These are phyloP conservation scores for Lithobates pipiens DNA, from an alignment of 2,797 vertebrate genomes.

Conservation along the genomic window DNA sequence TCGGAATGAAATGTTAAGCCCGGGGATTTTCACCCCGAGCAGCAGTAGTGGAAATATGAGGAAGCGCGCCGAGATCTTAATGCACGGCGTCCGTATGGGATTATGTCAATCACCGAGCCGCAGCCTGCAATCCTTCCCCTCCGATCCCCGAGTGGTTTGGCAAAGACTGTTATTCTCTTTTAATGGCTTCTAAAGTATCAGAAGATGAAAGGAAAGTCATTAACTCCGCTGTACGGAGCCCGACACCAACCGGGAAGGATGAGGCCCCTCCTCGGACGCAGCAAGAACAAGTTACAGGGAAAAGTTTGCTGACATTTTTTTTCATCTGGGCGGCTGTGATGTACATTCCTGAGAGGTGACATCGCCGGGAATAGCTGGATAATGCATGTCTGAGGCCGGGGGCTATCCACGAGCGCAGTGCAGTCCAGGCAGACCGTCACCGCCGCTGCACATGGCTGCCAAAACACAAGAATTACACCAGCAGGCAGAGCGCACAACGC, in stretches of 20 bases:
- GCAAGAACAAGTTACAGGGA: background rate
- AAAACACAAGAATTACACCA: background rate
- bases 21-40: background rate
- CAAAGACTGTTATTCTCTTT: too few species aligned
- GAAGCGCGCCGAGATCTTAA: background rate
- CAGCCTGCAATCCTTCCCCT: too few species aligned
- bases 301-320: background rate
- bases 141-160: too few species aligned
- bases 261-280: background rate
- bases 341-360: constrained; percentile 20
- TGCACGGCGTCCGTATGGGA: background rate
- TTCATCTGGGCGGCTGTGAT: background rate
- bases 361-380: background rate
- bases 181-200: too few species aligned
- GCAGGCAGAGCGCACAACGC: background rate
- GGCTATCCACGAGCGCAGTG: constrained; percentile 31
- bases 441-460: background rate
- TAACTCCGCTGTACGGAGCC: too few species aligned
- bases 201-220: too few species aligned
- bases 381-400: background rate
- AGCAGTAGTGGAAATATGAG: background rate
- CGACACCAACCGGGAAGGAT: too few species aligned
- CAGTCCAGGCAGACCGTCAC: constrained; percentile 43
- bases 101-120: background rate
- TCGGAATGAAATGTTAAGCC: constrained; percentile 9